These are phyloP conservation scores for Corythornis madagascariensis DNA, from an alignment of 2,113 vertebrate genomes.

Conservation along the genomic window DNA sequence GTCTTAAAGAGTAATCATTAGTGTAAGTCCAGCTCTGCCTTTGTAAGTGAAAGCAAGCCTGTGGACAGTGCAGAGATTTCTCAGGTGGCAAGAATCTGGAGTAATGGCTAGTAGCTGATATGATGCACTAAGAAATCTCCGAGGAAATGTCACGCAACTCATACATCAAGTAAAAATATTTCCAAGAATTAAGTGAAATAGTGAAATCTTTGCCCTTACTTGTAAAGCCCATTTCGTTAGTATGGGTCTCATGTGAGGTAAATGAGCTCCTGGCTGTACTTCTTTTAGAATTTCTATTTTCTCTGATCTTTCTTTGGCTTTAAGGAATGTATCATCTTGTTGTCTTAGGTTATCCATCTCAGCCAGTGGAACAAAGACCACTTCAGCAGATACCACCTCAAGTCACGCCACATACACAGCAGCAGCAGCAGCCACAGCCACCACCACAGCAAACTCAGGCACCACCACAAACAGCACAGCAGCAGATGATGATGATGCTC, in stretches of 20 bases:
- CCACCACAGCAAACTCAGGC: slow-evolving; percentile 74
- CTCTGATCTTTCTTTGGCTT: not conserved
- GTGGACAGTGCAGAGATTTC: not conserved
- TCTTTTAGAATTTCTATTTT: not conserved
- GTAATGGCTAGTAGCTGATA: not conserved
- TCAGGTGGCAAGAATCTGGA: not conserved
- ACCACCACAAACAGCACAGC: slow-evolving; percentile 83
- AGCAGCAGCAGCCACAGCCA: slow-evolving; percentile 80
- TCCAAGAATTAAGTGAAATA: not conserved
- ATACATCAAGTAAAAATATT: not conserved
- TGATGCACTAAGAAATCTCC: not conserved
- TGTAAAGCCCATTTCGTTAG: not conserved
- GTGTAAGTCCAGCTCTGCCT: not conserved
- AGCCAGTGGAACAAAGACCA: slow-evolving; percentile 90
- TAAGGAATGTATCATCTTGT: not conserved
- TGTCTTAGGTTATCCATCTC: slow-evolving; percentile 86
- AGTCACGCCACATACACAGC: slow-evolving; percentile 85
- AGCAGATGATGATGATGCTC: slow-evolving; percentile 96
- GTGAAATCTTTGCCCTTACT: not conserved
- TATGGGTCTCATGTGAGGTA: not conserved
- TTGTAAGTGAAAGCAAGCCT: not conserved
- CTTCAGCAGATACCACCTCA: slow-evolving; percentile 93
- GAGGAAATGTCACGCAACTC: not conserved
- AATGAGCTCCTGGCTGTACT: not conserved
- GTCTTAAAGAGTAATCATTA: not conserved